Percentiles rank a stretch among this genome's conserved stretches.
Conservation (phyloP, 2,797 vertebrate species). For the Nannoperca australis region DNA sequence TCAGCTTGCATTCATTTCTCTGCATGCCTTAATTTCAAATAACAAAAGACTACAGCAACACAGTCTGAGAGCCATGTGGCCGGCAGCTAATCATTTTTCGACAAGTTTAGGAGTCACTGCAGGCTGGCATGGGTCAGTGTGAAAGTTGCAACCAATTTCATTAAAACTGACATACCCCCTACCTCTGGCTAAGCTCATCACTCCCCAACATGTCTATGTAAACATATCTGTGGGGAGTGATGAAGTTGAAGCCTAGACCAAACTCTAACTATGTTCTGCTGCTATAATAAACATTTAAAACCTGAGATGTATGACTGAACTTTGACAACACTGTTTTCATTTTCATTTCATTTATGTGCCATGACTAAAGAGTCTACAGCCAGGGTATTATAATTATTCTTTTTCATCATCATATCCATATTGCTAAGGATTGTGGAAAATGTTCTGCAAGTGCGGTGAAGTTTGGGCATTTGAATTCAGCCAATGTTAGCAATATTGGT, state of each 20-base stretch:
- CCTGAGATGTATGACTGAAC: no score
- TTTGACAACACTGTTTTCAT: not conserved
- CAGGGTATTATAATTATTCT: not conserved
- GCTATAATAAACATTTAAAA: no score
- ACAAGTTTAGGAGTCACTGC: not conserved
- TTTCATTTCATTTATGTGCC: not conserved
- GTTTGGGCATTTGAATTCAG: not conserved
- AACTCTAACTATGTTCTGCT: no score
- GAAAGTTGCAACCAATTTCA: not conserved
- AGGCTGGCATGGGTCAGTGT: not conserved
- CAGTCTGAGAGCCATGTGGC: not conserved
- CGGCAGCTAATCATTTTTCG: not conserved
- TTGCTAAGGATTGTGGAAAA: not conserved
- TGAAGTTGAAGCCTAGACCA: no score
- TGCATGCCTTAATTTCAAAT: slow-evolving; percentile 5
- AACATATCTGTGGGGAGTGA: no score
- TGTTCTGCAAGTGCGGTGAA: not conserved
- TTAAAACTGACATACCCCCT: not conserved
- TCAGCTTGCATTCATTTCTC: slow-evolving; percentile 35
- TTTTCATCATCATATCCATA: not conserved
- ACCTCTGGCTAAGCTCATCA: no score
- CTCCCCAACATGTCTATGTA: no score
- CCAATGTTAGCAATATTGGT: not conserved
- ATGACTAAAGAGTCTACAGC: not conserved
- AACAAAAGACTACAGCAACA: slow-evolving; percentile 10